Base-by-base conservation (phyloP, 2,888 invertebrate genomes). In the Cenopis cana region DNA sequence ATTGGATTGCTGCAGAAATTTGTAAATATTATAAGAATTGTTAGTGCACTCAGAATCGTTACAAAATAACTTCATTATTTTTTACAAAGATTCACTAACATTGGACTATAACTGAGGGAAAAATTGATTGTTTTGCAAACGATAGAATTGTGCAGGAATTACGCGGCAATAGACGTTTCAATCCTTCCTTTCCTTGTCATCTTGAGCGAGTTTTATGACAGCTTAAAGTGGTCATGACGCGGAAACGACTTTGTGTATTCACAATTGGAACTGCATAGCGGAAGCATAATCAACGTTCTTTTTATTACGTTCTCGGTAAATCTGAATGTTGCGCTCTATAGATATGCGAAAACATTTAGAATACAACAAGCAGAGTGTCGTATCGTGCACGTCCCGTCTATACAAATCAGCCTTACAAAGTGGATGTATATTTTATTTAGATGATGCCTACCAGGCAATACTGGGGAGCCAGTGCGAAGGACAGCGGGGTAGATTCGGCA, bases 361-460 rank as follows among this genome's bases (percentile, higher is more conserved):
- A 24, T 8, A 24, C 18, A 24, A 55, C 17, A 17, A 1, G 36
- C 6, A 12, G 6, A 33, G 12, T 9, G 29, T 33, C 52, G 57
- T 65, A 65, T 54, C 74, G 61, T 54, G 17, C 36, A 33, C 70
- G 60, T 61, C 52, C 18, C 67, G 67, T 67, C 14, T 29, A 60
- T 49, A 55, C 38, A 56, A 56, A 67, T 60, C 60, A 61, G 67
- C 61, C 55, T 67, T 29, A 46, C 61, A 46, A 64, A 66, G 64
- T 72, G 71, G 71, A 73, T 89, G 85, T 89, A 87, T 89, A 89
- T 88, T 90, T 90, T 90, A 89, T 89, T 89, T 89, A 88, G 88
- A 88, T 87, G 89, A 90, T 86, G 92, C 89, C 85, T 88, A 89
- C 87, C 81, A 87, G 86, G 88, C 89, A 87, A 85, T 86, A 89